phyloP scores from a whole-genome alignment of 2,797 vertebrate genomes.

The Emys orbicularis region DNA sequence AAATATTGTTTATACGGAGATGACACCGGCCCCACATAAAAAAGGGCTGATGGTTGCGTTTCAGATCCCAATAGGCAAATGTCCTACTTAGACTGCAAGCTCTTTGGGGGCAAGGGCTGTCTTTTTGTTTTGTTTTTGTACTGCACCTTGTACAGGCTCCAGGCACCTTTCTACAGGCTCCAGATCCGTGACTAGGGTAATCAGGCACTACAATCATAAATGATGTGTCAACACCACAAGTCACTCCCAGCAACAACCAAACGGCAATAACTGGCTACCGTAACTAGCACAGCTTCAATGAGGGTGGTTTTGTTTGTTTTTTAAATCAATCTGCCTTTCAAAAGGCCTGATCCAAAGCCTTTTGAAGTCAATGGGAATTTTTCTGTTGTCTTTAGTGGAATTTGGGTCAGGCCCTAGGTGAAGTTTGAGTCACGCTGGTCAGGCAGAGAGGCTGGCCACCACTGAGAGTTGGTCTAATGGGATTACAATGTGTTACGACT shows the following conservation, averaged over 20 bases:
- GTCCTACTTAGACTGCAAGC: neutral
- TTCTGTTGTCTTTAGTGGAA: neutral
- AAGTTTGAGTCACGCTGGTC: neutral
- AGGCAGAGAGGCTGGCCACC: neutral
- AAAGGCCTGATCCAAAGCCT: neutral
- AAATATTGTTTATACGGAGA: constrained; percentile 58
- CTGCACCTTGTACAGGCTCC: neutral
- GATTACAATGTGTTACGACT: rapidly evolving
- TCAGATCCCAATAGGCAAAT: constrained; percentile 18
- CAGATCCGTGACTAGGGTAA: neutral
- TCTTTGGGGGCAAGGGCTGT: neutral
- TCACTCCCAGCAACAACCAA: constrained; percentile 50
- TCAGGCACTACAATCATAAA: neutral
- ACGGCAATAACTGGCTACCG: neutral
- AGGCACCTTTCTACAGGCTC: no score
- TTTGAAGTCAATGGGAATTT: neutral
- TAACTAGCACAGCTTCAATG: neutral
- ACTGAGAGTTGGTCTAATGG: neutral
- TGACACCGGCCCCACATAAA: constrained; percentile 20
- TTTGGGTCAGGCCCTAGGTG: neutral
- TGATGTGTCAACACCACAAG: neutral
- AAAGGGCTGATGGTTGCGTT: constrained; percentile 38
- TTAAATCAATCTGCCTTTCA: neutral
- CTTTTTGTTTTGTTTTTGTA: neutral
- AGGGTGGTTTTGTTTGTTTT: neutral